A percentile compares a stretch with the other conserved stretches of the same genome.
phyloP scores from a whole-genome alignment of 1,140 invertebrate species.

The Phortica variegata region DNA sequence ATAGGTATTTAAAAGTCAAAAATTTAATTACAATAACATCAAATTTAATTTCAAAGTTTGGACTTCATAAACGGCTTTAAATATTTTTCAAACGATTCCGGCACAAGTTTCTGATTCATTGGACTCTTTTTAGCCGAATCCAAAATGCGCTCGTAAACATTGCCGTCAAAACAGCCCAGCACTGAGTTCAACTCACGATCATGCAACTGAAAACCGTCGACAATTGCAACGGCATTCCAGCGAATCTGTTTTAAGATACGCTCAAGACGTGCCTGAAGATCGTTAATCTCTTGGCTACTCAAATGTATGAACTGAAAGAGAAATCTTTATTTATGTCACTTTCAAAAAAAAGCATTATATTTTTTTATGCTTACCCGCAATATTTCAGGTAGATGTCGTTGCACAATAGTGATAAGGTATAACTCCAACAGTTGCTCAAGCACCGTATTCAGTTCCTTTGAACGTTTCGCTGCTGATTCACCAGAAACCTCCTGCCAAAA shows the following conservation, averaged over 20 bases:
- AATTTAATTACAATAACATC: background rate
- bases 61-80: constrained; percentile 73
- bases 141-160: constrained; percentile 84
- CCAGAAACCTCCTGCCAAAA: constrained; percentile 60
- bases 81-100: constrained; percentile 69
- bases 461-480: constrained; percentile 19
- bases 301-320: constrained; percentile 70
- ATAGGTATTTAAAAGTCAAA: constrained; percentile 16
- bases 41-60: constrained; percentile 59
- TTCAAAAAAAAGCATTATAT: background rate
- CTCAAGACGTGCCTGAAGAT: constrained; percentile 67
- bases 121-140: constrained; percentile 80
- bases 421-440: constrained; percentile 70
- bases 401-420: constrained; percentile 72
- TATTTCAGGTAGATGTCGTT: constrained; percentile 71
- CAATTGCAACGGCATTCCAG: constrained; percentile 80
- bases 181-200: constrained; percentile 78
- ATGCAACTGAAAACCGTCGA: constrained; percentile 84
- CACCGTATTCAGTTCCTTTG: constrained; percentile 61
- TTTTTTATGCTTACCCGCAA: constrained; percentile 63
- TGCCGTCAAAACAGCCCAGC: constrained; percentile 83
- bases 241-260: constrained; percentile 68
- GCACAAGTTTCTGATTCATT: constrained; percentile 76
- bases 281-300: constrained; percentile 62
- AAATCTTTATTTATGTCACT: constrained; percentile 32